Evolutionary conservation across 2,888 invertebrate genomes (phyloP).

Genomic region (Rhagonycha lutea): DNA sequence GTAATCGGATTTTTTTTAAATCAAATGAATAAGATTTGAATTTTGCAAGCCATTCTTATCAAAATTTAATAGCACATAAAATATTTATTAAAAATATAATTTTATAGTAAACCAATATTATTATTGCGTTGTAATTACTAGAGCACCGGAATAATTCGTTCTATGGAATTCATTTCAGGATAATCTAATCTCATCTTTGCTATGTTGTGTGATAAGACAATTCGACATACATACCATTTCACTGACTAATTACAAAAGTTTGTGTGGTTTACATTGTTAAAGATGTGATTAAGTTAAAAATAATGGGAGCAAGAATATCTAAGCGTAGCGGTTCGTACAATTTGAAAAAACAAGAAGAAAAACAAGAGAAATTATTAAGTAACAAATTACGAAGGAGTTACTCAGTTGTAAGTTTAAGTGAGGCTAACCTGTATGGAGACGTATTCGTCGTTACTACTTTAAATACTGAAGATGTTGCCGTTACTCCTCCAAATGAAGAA

Average conservation of each 20-base stretch:
- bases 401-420: background rate
- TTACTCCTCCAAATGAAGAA: too few relatives aligned
- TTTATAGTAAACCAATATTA: background rate
- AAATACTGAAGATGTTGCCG: background rate
- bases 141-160: background rate
- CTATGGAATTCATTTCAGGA: background rate
- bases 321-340: conserved; percentile 16
- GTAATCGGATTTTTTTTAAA: too few relatives aligned
- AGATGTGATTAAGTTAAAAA: background rate
- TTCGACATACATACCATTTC: background rate
- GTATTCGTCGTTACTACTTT: background rate
- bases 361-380: background rate
- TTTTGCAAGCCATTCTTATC: background rate
- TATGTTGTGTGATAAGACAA: background rate
- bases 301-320: conserved; percentile 23
- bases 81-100: too few relatives aligned
- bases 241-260: background rate
- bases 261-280: background rate
- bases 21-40: background rate
- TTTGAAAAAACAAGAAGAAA: conserved; percentile 6
- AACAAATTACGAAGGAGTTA: background rate
- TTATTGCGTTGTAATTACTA: background rate
- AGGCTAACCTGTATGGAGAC: background rate
- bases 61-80: background rate
- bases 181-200: background rate